These are phyloP conservation scores for Luidia sarsii DNA, from an alignment of 53 echinoderm and acorn worm species.

Conservation along the genomic window DNA sequence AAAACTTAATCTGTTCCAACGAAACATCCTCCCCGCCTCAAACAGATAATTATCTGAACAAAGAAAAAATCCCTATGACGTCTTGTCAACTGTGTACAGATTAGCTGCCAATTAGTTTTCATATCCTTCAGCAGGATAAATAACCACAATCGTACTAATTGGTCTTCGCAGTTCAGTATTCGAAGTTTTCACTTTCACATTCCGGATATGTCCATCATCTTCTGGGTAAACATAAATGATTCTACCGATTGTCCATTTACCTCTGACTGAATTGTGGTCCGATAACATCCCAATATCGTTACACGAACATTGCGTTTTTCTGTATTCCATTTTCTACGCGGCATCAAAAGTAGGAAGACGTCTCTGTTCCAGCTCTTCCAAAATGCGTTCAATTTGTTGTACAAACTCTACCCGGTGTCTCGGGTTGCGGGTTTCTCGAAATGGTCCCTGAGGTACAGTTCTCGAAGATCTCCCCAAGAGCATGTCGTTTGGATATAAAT, in stretches of 20 bases:
- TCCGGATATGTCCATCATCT: conserved; percentile 45
- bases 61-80: no score
- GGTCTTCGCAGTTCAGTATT: conserved; percentile 32
- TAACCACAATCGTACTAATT: conserved; percentile 57
- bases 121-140: conserved; percentile 62
- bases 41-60: background rate
- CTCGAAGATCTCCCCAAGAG: conserved; percentile 41
- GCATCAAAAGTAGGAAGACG: conserved; percentile 57
- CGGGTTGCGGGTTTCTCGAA: conserved; percentile 44
- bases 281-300: conserved; percentile 58
- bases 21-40: background rate
- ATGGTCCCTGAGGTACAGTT: conserved; percentile 56
- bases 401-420: conserved; percentile 66
- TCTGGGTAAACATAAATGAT: conserved; percentile 71
- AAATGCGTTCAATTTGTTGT: conserved; percentile 54
- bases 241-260: conserved; percentile 58
- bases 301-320: conserved; percentile 70
- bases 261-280: conserved; percentile 43
- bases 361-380: conserved; percentile 61
- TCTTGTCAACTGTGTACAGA: no score
- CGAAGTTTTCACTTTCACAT: conserved; percentile 56
- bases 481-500: conserved; percentile 56
- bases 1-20: no score
- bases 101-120: no score
- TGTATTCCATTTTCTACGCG: conserved; percentile 55